Percentiles rank a stretch among this genome's conserved stretches.
These are phyloP conservation scores for Plutomurus gul DNA, from an alignment of 1,140 invertebrate genomes.

Conservation along the genomic window DNA sequence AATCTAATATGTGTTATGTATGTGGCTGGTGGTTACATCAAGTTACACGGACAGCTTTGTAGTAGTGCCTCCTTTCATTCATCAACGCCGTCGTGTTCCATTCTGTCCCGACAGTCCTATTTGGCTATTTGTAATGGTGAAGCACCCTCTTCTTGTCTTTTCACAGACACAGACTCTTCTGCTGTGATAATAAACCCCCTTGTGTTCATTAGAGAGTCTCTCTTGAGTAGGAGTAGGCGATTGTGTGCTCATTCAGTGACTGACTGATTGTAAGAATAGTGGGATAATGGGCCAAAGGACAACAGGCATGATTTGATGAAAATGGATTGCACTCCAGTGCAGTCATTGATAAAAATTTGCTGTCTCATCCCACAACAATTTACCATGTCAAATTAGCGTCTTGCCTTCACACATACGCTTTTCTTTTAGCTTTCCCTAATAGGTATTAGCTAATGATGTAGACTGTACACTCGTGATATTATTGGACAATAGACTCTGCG, in stretches of 20 bases:
- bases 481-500: too few relatives aligned
- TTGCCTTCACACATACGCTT: background rate
- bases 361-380: slow-evolving; percentile 50
- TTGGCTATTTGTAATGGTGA: too few relatives aligned
- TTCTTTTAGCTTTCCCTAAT: too few relatives aligned
- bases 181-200: too few relatives aligned
- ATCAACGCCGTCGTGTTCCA: too few relatives aligned
- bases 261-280: background rate
- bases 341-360: slow-evolving; percentile 42
- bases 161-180: too few relatives aligned
- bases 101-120: too few relatives aligned
- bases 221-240: too few relatives aligned
- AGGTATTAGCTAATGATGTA: too few relatives aligned
- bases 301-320: slow-evolving; percentile 5
- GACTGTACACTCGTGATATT: too few relatives aligned
- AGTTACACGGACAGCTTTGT: background rate
- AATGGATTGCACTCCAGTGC: background rate
- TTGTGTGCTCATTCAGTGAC: background rate
- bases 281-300: slow-evolving; percentile 9
- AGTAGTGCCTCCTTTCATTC: too few relatives aligned
- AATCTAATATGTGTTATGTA: background rate
- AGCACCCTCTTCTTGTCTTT: too few relatives aligned
- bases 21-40: background rate
- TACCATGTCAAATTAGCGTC: slow-evolving; percentile 52
- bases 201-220: background rate